Percentiles rank a stretch among this genome's conserved stretches.
phyloP scores from a whole-genome alignment of 2,113 vertebrate genomes.

The Pomatostomus ruficeps region DNA sequence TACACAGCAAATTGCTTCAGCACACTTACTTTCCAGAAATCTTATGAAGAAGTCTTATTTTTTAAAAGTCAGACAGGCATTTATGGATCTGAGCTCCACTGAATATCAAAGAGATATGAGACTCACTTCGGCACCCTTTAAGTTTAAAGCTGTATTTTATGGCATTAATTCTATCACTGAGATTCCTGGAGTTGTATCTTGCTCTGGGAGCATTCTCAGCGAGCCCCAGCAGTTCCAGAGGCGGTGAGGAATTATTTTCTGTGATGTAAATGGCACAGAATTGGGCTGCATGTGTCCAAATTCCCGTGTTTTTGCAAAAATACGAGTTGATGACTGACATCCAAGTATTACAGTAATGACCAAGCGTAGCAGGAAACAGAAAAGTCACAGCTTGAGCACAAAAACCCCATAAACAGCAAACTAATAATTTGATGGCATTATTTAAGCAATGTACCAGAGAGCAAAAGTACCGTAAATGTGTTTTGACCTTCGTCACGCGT shows the following conservation, averaged over 20 bases:
- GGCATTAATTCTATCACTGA: not conserved
- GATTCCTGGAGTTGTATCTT: not conserved
- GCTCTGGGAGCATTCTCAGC: not conserved
- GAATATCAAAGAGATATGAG: not conserved
- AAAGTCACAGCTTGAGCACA: not conserved
- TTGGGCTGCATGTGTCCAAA: not conserved
- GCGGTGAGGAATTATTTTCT: not conserved
- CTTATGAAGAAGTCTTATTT: not conserved
- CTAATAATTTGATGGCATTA: not conserved
- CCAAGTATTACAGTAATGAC: not conserved
- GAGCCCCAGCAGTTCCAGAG: not conserved
- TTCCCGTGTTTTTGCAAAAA: not conserved
- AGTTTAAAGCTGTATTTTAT: not conserved
- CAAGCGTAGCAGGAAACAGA: not conserved
- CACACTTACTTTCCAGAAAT: not conserved
- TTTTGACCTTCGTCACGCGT: not conserved
- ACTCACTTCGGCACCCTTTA: not conserved
- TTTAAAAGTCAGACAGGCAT: constrained; percentile 13
- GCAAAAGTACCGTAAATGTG: not conserved
- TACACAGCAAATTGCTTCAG: not conserved
- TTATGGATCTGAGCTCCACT: not conserved
- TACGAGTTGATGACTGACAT: not conserved
- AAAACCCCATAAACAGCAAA: not conserved
- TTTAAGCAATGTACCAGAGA: not conserved
- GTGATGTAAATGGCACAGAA: not conserved